Percentiles rank a stretch among this genome's conserved stretches.
Evolutionary conservation across 2,888 invertebrate genomes (phyloP).

Genomic region (Dicranocentrus wangi): DNA sequence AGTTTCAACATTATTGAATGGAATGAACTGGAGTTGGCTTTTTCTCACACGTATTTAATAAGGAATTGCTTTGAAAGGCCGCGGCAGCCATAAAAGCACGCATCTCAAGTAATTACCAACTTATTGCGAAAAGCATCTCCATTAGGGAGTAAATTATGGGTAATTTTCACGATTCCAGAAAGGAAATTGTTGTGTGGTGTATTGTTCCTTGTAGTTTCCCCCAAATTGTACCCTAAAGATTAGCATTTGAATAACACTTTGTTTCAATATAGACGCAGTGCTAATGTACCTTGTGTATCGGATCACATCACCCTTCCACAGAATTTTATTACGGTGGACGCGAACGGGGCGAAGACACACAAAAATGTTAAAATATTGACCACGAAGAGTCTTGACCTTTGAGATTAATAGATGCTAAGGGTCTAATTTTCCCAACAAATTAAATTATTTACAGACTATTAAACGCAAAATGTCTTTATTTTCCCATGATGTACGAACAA

Average conservation of each 20-base stretch:
- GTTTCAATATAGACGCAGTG: no score
- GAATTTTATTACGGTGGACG: background rate
- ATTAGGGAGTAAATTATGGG: conserved; percentile 46
- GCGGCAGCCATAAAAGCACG: conserved; percentile 19
- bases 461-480: conserved; percentile 30
- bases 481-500: background rate
- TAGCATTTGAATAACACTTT: no score
- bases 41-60: conserved; percentile 11
- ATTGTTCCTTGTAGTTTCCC: background rate
- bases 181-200: background rate
- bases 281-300: no score
- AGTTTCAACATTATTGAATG: no score
- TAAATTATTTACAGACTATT: conserved; percentile 40
- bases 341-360: background rate
- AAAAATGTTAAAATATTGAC: conserved; percentile 4
- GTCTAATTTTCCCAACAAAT: conserved; percentile 39
- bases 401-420: conserved; percentile 14
- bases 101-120: conserved; percentile 37
- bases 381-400: conserved; percentile 17
- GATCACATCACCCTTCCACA: background rate
- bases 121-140: conserved; percentile 51
- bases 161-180: conserved; percentile 28
- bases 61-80: conserved; percentile 5
- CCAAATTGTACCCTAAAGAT: background rate
- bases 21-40: background rate